Conservation (phyloP, 2,888 invertebrate species). For the Diaperis boleti region DNA sequence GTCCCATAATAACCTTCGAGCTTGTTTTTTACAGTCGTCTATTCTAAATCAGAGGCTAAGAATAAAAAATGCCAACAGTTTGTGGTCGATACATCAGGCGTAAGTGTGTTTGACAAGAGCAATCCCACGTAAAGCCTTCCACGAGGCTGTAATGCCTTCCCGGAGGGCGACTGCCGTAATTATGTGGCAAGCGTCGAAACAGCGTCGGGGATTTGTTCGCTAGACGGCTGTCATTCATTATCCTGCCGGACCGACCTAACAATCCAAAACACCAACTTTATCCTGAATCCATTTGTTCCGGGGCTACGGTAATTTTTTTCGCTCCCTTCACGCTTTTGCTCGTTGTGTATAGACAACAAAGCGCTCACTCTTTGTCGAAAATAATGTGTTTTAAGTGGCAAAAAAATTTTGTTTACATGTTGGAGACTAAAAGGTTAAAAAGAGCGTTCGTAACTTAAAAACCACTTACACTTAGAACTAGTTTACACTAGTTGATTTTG, state of each 20-base stretch:
- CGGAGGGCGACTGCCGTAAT: slow-evolving; percentile 58
- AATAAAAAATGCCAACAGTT: slow-evolving; percentile 52
- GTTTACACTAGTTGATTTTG: too few species aligned
- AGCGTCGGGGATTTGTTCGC: slow-evolving; percentile 57
- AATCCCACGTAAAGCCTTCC: slow-evolving; percentile 59
- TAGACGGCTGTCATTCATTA: slow-evolving; percentile 58
- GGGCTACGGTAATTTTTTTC: background rate
- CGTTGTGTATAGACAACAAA: too few species aligned
- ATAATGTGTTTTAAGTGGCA: too few species aligned
- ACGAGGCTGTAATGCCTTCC: slow-evolving; percentile 56
- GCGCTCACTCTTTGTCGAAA: too few species aligned
- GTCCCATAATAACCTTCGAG: slow-evolving; percentile 26
- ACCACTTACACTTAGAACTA: too few species aligned
- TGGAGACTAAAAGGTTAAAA: too few species aligned
- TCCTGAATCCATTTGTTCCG: slow-evolving; percentile 26
- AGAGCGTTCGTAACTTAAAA: too few species aligned
- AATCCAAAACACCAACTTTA: slow-evolving; percentile 36
- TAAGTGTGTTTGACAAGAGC: slow-evolving; percentile 60
- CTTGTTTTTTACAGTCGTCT: slow-evolving; percentile 23
- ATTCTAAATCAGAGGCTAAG: slow-evolving; percentile 40
- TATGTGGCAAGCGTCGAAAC: slow-evolving; percentile 61
- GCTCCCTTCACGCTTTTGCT: too few species aligned
- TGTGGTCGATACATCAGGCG: slow-evolving; percentile 58
- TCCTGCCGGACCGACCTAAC: slow-evolving; percentile 39
- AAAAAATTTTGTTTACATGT: too few species aligned